Evolutionary conservation across 2,888 invertebrate species (phyloP).

Genomic region (Lagria hirta): DNA sequence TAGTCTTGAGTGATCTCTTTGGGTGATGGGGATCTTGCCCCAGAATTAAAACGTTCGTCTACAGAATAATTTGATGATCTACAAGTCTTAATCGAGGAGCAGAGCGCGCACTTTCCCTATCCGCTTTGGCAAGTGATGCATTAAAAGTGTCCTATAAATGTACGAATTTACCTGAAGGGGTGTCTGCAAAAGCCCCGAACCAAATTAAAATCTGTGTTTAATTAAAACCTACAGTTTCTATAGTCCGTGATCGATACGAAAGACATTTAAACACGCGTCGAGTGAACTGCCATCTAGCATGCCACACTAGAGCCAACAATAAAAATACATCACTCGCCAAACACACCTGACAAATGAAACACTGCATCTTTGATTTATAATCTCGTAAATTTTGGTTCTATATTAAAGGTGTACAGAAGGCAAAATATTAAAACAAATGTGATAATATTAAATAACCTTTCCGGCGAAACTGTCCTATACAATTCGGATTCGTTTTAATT

Average conservation of each 20-base stretch:
- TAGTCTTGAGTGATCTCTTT: no score
- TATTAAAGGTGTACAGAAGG: conserved; percentile 50
- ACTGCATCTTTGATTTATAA: conserved; percentile 54
- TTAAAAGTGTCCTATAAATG: no score
- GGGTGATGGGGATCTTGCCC: no score
- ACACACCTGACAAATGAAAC: conserved; percentile 56
- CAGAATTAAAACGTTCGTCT: no score
- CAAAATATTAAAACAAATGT: conserved; percentile 49
- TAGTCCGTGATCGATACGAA: conserved; percentile 46
- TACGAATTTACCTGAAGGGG: conserved; percentile 26
- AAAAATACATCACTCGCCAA: conserved; percentile 54
- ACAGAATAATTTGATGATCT: no score
- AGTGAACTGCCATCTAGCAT: conserved; percentile 52
- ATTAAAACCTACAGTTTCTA: conserved; percentile 45
- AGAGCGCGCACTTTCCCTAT: no score
- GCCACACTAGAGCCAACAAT: conserved; percentile 51
- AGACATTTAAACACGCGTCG: conserved; percentile 49
- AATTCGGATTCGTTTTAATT: conserved; percentile 8
- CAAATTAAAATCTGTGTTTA: conserved; percentile 48
- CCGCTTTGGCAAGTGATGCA: no score
- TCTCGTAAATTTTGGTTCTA: conserved; percentile 52
- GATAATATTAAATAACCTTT: conserved; percentile 28
- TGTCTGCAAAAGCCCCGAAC: conserved; percentile 31
- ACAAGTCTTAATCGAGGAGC: no score
- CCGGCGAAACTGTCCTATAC: conserved; percentile 5